Evolutionary conservation across 2,888 invertebrate genomes (phyloP).

Genomic region (Camptogramma bilineatum): DNA sequence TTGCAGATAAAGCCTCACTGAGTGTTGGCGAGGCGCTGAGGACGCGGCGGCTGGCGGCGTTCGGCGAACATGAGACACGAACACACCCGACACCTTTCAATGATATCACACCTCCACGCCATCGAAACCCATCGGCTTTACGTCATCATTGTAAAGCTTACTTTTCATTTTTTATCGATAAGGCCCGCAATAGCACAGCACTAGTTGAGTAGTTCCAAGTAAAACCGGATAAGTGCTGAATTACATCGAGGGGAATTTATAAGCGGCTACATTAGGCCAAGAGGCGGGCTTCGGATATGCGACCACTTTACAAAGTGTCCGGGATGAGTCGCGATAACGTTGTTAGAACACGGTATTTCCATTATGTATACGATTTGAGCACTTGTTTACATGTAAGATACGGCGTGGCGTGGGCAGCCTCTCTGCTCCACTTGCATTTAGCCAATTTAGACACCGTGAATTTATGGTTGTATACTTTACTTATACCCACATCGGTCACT

Average conservation of each 20-base stretch:
- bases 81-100: constrained; percentile 44
- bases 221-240: constrained; percentile 70
- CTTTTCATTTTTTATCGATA: constrained; percentile 58
- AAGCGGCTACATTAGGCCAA: constrained; percentile 58
- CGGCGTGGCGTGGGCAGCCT: constrained; percentile 61
- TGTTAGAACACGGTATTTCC: constrained; percentile 85
- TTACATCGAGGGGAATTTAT: constrained; percentile 65
- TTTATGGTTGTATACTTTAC: constrained; percentile 20
- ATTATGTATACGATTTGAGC: constrained; percentile 86
- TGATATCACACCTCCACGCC: constrained; percentile 47
- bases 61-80: constrained; percentile 45
- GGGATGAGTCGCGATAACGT: constrained; percentile 84
- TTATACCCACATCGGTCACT: constrained; percentile 15
- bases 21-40: constrained; percentile 65
- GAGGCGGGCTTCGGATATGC: constrained; percentile 68
- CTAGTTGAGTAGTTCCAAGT: constrained; percentile 47
- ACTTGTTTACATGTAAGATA: constrained; percentile 84
- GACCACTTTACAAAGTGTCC: constrained; percentile 84
- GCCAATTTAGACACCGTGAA: constrained; percentile 49
- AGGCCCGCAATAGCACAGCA: constrained; percentile 47
- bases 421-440: constrained; percentile 64
- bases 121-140: constrained; percentile 41
- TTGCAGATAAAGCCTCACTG: constrained; percentile 79
- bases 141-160: constrained; percentile 51
- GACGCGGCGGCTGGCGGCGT: constrained; percentile 48